A percentile compares a stretch with the other conserved stretches of the same genome.
Conservation (phyloP, 2,888 invertebrate species). For the Dryobota labecula region DNA sequence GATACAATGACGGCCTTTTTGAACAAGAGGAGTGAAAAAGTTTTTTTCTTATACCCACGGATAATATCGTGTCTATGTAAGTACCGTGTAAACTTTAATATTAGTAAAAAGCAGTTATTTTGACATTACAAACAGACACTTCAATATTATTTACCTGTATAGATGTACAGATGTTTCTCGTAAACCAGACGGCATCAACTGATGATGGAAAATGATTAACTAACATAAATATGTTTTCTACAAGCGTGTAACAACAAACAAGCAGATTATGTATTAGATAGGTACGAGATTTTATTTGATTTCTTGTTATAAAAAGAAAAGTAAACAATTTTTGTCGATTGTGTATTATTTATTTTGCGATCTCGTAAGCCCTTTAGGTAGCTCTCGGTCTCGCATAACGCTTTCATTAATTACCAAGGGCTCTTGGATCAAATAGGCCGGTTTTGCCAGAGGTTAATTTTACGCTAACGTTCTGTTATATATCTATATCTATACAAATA, state of each 20-base stretch:
- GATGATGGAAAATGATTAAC: conserved; percentile 22
- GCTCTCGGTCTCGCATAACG: conserved; percentile 47
- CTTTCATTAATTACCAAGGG: conserved; percentile 38
- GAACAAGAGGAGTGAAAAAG: too few species aligned
- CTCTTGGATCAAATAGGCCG: conserved; percentile 20
- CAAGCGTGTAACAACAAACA: conserved; percentile 30
- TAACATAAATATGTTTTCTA: conserved; percentile 21
- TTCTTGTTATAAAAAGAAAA: conserved; percentile 33
- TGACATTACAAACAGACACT: too few species aligned
- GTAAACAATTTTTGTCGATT: conserved; percentile 37
- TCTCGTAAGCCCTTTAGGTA: conserved; percentile 41
- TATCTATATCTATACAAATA: too few species aligned
- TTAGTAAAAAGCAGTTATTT: too few species aligned
- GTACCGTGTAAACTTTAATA: too few species aligned
- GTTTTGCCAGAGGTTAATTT: conserved; percentile 22
- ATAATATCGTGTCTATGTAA: too few species aligned
- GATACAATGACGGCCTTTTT: too few species aligned
- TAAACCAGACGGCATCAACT: conserved; percentile 37
- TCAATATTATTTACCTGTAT: too few species aligned
- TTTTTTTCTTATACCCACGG: too few species aligned
- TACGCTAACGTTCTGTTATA: conserved; percentile 2
- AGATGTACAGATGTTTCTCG: too few species aligned
- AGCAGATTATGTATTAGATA: conserved; percentile 30
- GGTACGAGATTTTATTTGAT: conserved; percentile 50
- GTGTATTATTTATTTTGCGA: conserved; percentile 42